These are phyloP conservation scores for Limnephilus auricula DNA, from an alignment of 2,888 invertebrate genomes.

Conservation along the genomic window DNA sequence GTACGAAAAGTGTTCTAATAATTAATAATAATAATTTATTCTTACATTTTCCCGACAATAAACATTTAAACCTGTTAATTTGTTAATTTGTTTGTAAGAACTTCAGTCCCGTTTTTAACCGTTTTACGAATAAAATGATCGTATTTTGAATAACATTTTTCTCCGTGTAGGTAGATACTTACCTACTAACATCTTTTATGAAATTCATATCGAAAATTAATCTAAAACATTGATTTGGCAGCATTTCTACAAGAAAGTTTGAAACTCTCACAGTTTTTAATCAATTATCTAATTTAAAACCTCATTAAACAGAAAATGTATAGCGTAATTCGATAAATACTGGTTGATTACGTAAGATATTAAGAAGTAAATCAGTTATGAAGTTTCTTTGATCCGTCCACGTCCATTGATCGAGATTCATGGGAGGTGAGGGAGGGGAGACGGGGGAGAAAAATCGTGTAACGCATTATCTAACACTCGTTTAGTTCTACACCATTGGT, in stretches of 20 bases:
- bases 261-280: no score
- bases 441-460: neutral
- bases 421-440: neutral
- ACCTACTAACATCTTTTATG: neutral
- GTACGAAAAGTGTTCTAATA: no score
- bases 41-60: no score
- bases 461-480: slow-evolving; percentile 45
- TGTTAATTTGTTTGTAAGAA: no score
- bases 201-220: neutral
- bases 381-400: slow-evolving; percentile 3
- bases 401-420: slow-evolving; percentile 8
- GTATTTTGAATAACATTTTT: no score
- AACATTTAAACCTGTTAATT: no score
- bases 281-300: neutral
- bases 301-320: neutral
- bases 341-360: neutral
- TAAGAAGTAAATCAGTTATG: neutral
- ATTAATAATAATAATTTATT: no score
- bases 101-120: no score
- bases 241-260: no score
- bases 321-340: neutral
- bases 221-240: neutral
- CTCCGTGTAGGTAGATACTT: no score
- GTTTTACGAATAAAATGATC: no score
- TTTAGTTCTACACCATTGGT: slow-evolving; percentile 36